phyloP scores from a whole-genome alignment of 2,113 vertebrate species.

The Prochilodus magdalenae region DNA sequence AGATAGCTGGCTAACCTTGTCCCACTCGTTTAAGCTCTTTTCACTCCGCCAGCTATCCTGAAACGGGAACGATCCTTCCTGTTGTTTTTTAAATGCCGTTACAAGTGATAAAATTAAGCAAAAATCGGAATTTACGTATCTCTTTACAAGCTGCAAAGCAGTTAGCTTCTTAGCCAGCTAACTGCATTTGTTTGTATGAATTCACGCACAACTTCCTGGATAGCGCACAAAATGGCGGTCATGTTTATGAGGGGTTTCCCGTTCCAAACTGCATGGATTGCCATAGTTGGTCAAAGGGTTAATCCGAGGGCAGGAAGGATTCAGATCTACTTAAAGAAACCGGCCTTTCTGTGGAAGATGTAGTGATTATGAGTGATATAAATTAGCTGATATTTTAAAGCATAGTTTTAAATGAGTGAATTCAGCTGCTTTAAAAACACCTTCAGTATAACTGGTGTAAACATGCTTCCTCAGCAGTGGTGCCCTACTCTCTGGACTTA shows the following conservation, averaged over 20 bases:
- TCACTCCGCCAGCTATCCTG: neutral
- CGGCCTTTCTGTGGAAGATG: no score
- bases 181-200: conserved; percentile 35
- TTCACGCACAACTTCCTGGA: conserved; percentile 40
- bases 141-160: neutral
- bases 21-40: neutral
- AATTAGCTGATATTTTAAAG: no score
- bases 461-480: no score
- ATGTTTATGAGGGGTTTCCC: conserved; percentile 30
- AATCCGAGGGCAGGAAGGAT: no score
- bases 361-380: no score
- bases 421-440: no score
- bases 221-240: conserved; percentile 55
- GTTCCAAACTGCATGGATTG: neutral
- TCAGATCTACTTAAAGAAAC: no score
- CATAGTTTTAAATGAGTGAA: no score
- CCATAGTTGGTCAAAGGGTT: no score
- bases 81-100: neutral
- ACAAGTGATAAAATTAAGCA: neutral
- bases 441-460: no score
- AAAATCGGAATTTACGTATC: neutral
- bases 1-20: neutral
- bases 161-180: neutral
- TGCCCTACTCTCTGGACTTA: no score
- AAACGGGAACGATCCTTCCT: neutral